Evolutionary conservation across 2,113 vertebrate genomes (phyloP).

Genomic region (Istiophorus platypterus): DNA sequence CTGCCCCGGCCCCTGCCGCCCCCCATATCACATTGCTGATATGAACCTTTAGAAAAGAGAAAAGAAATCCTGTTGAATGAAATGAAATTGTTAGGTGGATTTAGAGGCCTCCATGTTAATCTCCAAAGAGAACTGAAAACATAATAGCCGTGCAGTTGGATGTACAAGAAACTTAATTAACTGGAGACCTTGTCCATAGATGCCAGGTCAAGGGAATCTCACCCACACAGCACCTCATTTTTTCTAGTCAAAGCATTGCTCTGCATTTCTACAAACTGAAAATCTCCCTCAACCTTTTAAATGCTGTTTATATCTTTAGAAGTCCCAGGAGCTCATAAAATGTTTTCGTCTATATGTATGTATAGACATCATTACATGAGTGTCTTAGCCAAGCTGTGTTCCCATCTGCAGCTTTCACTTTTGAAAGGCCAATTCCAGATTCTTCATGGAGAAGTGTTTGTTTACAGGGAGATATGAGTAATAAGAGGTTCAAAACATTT

Average conservation of each 20-base stretch:
- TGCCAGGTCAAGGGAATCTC: constrained; percentile 74
- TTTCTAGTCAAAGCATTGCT: constrained; percentile 52
- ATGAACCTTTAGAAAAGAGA: constrained; percentile 64
- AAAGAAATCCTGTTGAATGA: constrained; percentile 68
- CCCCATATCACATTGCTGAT: constrained; percentile 61
- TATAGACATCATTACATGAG: constrained; percentile 24
- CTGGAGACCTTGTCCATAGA: constrained; percentile 73
- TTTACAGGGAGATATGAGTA: constrained; percentile 16
- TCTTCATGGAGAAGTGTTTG: constrained; percentile 2
- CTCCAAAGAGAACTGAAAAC: constrained; percentile 68
- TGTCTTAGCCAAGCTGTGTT: constrained; percentile 39
- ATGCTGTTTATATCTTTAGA: constrained; percentile 53
- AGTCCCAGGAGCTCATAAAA: constrained; percentile 2
- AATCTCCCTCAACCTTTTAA: constrained; percentile 46
- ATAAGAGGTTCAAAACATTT: constrained; percentile 8
- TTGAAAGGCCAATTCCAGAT: constrained; percentile 19
- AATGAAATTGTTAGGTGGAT: constrained; percentile 68
- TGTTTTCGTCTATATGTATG: constrained; percentile 32
- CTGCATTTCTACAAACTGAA: constrained; percentile 54
- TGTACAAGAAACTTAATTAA: constrained; percentile 76
- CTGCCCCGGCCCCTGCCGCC: too few species aligned
- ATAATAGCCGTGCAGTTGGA: constrained; percentile 64
- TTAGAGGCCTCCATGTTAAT: constrained; percentile 70
- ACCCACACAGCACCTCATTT: constrained; percentile 55
- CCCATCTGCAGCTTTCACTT: constrained; percentile 37